Conservation (phyloP, 1,140 invertebrate species). For the Lepidotrigona ventralis region DNA sequence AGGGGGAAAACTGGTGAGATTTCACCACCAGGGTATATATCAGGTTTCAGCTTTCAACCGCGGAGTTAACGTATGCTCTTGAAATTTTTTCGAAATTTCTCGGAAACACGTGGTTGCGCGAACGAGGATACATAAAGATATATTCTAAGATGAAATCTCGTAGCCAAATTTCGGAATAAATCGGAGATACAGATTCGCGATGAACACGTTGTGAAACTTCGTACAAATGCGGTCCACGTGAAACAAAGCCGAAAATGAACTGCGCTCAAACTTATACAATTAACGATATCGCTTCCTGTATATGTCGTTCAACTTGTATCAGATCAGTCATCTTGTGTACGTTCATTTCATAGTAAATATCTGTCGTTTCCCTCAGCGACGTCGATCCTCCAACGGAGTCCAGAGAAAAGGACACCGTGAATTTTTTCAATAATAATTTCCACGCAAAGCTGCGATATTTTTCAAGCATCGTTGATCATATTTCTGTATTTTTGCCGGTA, state of each 20-base stretch:
- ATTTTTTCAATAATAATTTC: neutral
- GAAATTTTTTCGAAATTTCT: constrained; percentile 19
- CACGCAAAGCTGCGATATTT: neutral
- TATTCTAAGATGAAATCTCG: too few species aligned
- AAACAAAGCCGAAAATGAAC: neutral
- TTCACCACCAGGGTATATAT: neutral
- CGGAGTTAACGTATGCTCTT: constrained; percentile 22
- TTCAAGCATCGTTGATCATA: neutral
- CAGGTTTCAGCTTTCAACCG: neutral
- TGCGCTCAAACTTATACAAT: too few species aligned
- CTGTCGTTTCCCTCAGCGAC: too few species aligned
- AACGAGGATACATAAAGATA: neutral
- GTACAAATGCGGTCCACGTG: too few species aligned
- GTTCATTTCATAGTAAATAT: too few species aligned
- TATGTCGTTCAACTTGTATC: too few species aligned
- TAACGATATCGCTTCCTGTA: too few species aligned
- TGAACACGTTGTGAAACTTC: neutral
- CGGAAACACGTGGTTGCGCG: neutral
- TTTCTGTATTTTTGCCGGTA: neutral
- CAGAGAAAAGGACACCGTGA: too few species aligned
- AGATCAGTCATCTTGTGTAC: too few species aligned
- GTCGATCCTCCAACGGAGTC: too few species aligned
- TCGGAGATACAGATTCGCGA: neutral
- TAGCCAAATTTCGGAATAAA: too few species aligned
- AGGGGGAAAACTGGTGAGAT: constrained; percentile 2